These are phyloP conservation scores for Drosophila virilis DNA, from an alignment of 1,140 invertebrate genomes.

Conservation along the genomic window DNA sequence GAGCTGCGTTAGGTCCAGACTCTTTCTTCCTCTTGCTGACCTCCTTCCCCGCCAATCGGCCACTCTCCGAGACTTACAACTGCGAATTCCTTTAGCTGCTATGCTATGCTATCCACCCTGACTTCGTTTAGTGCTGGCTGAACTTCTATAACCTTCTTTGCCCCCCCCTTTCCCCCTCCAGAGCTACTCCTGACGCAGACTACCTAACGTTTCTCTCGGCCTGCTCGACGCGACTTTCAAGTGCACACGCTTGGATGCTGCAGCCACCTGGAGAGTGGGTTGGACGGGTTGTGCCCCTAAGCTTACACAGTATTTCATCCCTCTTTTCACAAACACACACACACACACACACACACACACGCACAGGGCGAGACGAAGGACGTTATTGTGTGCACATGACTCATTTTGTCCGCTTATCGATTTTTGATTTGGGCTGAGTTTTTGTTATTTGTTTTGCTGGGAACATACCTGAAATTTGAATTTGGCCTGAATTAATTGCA, in stretches of 20 bases:
- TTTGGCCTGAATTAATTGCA: conserved; percentile 83
- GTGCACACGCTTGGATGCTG: conserved; percentile 48
- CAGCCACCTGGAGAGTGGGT: conserved; percentile 26
- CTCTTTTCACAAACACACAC: conserved; percentile 60
- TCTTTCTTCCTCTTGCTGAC: neutral
- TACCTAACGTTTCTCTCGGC: neutral
- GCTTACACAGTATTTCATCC: conserved; percentile 57
- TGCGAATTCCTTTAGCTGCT: neutral
- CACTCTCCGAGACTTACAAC: neutral
- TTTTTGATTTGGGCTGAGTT: conserved; percentile 46
- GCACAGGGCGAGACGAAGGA: conserved; percentile 30
- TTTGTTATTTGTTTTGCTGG: conserved; percentile 41
- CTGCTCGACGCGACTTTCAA: conserved; percentile 15
- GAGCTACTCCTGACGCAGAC: neutral
- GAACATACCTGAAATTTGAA: conserved; percentile 82
- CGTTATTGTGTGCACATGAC: conserved; percentile 42
- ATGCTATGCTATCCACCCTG: neutral
- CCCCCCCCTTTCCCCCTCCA: neutral
- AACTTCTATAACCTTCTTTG: neutral
- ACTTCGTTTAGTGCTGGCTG: neutral
- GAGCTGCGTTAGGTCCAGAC: neutral
- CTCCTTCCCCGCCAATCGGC: neutral
- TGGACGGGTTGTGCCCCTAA: conserved; percentile 14
- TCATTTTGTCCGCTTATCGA: conserved; percentile 52
- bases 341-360: conserved; percentile 24